These are phyloP conservation scores for Cydia strobilella DNA, from an alignment of 1,140 invertebrate genomes.

Conservation along the genomic window DNA sequence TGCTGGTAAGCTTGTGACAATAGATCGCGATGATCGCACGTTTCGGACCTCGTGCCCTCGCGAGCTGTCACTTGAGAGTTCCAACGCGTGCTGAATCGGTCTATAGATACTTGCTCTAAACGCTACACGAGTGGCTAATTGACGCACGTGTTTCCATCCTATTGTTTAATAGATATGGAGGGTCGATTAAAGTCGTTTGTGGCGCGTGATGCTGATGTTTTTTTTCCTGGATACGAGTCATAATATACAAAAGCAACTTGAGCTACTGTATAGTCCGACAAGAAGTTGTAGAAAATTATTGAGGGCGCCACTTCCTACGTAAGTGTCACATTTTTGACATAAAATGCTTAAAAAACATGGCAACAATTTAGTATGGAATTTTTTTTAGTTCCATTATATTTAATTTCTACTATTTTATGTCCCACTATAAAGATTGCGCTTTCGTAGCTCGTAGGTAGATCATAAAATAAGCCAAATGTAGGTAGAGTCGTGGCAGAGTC, in stretches of 20 bases:
- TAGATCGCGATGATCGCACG: constrained; percentile 17
- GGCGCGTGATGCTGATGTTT: not conserved
- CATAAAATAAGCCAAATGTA: no score
- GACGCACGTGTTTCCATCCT: constrained; percentile 43
- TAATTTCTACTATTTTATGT: no score
- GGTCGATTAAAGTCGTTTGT: constrained; percentile 10
- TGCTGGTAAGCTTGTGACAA: constrained; percentile 4
- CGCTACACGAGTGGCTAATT: constrained; percentile 47
- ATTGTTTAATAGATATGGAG: constrained; percentile 44
- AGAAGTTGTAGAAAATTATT: no score
- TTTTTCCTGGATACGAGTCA: not conserved
- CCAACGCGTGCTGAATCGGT: constrained; percentile 51
- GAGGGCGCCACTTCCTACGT: no score
- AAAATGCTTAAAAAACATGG: no score
- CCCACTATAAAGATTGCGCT: no score
- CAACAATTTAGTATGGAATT: no score
- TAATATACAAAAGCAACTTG: no score
- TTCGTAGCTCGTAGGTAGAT: not conserved
- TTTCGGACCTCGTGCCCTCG: constrained; percentile 12
- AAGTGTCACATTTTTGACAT: no score
- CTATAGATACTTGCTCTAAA: constrained; percentile 42
- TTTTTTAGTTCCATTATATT: no score
- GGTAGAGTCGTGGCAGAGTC: no score
- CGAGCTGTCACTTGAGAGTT: constrained; percentile 24
- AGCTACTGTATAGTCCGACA: no score